Conservation (phyloP, 2,797 vertebrate genomes). For the Notolepis coatsorum region DNA sequence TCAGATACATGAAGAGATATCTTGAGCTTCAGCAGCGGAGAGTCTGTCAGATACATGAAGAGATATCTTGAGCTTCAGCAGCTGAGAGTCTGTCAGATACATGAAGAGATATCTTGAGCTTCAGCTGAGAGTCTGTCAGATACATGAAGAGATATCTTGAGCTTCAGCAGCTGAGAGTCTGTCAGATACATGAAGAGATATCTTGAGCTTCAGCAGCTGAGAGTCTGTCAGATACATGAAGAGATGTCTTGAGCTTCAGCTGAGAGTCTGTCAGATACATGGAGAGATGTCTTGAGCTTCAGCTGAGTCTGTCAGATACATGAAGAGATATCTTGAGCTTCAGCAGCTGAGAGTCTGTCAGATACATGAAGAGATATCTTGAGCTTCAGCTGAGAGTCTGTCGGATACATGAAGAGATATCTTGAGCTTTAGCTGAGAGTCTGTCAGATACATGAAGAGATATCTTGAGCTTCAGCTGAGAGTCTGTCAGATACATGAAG, state of each 20-base stretch:
- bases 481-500: constrained; percentile 65
- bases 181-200: no score
- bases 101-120: neutral
- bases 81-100: constrained; percentile 84
- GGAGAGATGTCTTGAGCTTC: neutral
- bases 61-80: no score
- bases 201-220: constrained; percentile 94
- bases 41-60: no score
- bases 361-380: constrained; percentile 1
- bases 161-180: no score
- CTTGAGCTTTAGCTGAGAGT: no score
- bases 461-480: no score
- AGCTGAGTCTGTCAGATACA: no score
- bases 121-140: constrained; percentile 87
- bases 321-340: no score
- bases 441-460: no score
- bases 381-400: constrained; percentile 88
- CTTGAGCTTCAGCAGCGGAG: no score
- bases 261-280: constrained; percentile 81
- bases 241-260: constrained; percentile 68
- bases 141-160: neutral
- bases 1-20: neutral
- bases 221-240: constrained; percentile 68
- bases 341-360: constrained; percentile 89
- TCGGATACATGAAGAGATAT: neutral